A percentile compares a stretch with the other conserved stretches of the same genome.
phyloP scores from a whole-genome alignment of 2,888 invertebrate species.

The Drosophila pseudotalamancana region DNA sequence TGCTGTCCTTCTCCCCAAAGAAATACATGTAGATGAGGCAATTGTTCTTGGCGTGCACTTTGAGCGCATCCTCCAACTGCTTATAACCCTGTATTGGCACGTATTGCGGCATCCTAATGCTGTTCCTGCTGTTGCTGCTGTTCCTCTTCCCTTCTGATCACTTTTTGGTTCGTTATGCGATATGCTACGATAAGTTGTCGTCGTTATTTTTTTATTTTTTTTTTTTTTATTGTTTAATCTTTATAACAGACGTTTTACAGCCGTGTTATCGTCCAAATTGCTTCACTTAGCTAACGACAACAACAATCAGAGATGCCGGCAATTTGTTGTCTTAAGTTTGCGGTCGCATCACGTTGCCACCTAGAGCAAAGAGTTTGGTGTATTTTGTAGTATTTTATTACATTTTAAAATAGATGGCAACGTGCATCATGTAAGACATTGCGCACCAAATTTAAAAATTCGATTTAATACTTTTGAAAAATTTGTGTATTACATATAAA shows the following conservation, averaged over 20 bases:
- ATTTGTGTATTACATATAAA: background rate
- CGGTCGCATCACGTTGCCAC: conserved; percentile 17
- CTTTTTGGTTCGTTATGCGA: background rate
- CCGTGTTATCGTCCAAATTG: conserved; percentile 22
- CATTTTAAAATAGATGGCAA: background rate
- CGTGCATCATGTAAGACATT: background rate
- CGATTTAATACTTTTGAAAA: background rate
- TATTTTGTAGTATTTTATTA: background rate
- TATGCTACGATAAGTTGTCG: conserved; percentile 20
- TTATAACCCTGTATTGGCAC: conserved; percentile 40
- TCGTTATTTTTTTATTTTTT: background rate
- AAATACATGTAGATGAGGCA: conserved; percentile 68
- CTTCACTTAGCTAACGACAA: background rate
- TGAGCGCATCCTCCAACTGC: conserved; percentile 51
- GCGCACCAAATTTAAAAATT: conserved; percentile 1
- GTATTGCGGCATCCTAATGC: conserved; percentile 52
- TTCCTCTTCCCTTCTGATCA: background rate
- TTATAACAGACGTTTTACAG: conserved; percentile 24
- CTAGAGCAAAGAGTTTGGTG: conserved; percentile 26
- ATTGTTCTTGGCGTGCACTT: conserved; percentile 21
- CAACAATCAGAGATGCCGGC: conserved; percentile 19
- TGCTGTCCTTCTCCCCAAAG: conserved; percentile 80
- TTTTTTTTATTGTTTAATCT: no score
- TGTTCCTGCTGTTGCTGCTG: conserved; percentile 2
- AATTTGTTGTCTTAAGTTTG: conserved; percentile 1